Conservation (phyloP, 35 echinoderm and acorn worm genomes). For the Heliocidaris tuberculata region DNA sequence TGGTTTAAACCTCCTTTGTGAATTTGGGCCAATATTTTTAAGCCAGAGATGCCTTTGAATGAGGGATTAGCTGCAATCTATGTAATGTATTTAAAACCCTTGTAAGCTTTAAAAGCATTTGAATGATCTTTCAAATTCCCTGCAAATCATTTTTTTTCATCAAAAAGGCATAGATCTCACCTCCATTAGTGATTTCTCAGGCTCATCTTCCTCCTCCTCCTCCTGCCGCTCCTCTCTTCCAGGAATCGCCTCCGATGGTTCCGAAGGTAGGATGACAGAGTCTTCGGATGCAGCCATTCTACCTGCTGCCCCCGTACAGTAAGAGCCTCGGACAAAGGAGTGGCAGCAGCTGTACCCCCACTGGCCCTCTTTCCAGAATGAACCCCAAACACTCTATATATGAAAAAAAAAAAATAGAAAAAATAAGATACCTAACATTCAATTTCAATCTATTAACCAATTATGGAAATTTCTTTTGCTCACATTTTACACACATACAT, state of each 20-base stretch:
- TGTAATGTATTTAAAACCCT: too few relatives aligned
- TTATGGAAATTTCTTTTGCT: not conserved
- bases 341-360: constrained; percentile 97
- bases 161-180: constrained; percentile 36
- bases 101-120: not conserved
- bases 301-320: constrained; percentile 81
- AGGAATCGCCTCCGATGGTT: not conserved
- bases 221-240: constrained; percentile 46
- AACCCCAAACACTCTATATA: constrained; percentile 94
- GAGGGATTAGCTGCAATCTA: too few relatives aligned
- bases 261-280: constrained; percentile 36
- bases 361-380: constrained; percentile 81
- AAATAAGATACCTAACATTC: not conserved
- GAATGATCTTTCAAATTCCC: not conserved
- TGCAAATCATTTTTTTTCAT: too few relatives aligned
- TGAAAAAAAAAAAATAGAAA: not conserved
- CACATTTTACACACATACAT: not conserved
- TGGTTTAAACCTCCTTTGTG: too few relatives aligned
- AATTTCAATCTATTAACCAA: not conserved
- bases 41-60: too few relatives aligned
- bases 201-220: constrained; percentile 55
- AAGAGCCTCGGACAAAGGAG: constrained; percentile 83
- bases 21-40: too few relatives aligned
- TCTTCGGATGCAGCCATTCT: constrained; percentile 48
- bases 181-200: constrained; percentile 82